These are phyloP conservation scores for Cerastoderma edule DNA, from an alignment of 2,888 invertebrate genomes.

Conservation along the genomic window DNA sequence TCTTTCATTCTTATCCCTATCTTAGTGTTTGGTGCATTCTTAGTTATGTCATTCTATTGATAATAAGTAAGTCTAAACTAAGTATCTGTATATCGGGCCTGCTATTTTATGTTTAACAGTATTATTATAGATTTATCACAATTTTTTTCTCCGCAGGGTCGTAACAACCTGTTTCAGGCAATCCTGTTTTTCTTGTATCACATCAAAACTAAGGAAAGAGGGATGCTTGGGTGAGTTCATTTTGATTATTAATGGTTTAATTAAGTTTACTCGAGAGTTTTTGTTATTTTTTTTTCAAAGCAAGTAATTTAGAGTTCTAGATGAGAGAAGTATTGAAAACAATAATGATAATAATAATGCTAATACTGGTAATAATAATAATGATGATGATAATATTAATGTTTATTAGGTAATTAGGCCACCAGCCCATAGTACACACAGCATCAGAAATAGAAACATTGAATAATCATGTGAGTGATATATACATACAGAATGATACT, in stretches of 20 bases:
- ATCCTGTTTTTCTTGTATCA: constrained; percentile 92
- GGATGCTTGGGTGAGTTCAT: constrained; percentile 87
- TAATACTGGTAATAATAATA: background rate
- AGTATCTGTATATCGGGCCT: background rate
- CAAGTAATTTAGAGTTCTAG: background rate
- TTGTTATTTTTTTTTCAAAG: background rate
- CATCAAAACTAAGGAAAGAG: constrained; percentile 89
- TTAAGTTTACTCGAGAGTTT: background rate
- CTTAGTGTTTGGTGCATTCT: background rate
- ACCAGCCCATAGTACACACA: no score
- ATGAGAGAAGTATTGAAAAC: background rate
- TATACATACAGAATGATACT: no score
- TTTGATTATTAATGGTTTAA: background rate
- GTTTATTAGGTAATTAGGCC: background rate
- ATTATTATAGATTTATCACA: background rate
- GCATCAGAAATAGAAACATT: no score
- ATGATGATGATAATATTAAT: background rate
- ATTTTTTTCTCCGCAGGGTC: constrained; percentile 86
- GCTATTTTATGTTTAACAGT: background rate
- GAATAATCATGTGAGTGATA: no score
- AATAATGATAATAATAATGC: no score
- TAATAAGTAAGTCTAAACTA: no score
- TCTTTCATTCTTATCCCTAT: background rate
- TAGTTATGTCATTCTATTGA: background rate
- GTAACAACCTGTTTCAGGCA: constrained; percentile 95